Evolutionary conservation across 2,113 vertebrate genomes (phyloP).

Genomic region (Pica pica): DNA sequence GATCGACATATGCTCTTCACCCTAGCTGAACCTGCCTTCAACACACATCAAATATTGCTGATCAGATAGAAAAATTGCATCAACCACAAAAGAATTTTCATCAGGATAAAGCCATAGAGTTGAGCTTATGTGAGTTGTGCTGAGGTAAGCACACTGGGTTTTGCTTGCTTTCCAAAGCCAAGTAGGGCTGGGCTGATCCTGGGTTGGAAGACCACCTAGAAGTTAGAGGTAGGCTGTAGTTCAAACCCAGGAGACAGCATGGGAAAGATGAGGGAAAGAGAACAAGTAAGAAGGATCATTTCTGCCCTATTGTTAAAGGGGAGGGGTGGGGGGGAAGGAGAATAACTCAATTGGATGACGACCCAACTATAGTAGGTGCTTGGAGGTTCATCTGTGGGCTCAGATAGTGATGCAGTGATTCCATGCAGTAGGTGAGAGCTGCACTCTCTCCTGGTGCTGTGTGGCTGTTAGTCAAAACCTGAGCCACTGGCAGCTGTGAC

Average conservation of each 20-base stretch:
- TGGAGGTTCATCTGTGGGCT: neutral
- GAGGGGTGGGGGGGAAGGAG: accelerated
- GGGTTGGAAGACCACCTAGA: neutral
- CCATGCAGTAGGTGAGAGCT: neutral
- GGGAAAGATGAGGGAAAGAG: neutral
- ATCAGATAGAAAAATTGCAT: neutral
- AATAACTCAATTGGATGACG: neutral
- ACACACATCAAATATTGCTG: neutral
- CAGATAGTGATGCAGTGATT: neutral
- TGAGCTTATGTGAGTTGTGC: neutral
- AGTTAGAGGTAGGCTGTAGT: neutral
- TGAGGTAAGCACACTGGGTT: neutral
- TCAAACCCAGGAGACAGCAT: neutral
- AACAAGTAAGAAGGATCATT: neutral
- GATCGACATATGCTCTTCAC: neutral
- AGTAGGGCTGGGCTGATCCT: neutral
- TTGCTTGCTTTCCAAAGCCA: neutral
- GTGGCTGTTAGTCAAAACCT: neutral
- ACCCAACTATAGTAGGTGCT: neutral
- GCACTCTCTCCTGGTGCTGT: neutral
- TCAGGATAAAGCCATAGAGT: neutral
- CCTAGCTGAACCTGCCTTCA: constrained; percentile 23
- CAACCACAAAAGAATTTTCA: neutral
- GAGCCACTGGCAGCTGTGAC: neutral
- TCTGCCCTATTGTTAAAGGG: neutral